Conservation (phyloP, 1,140 invertebrate genomes). For the Pogonomyrmex californicus region DNA sequence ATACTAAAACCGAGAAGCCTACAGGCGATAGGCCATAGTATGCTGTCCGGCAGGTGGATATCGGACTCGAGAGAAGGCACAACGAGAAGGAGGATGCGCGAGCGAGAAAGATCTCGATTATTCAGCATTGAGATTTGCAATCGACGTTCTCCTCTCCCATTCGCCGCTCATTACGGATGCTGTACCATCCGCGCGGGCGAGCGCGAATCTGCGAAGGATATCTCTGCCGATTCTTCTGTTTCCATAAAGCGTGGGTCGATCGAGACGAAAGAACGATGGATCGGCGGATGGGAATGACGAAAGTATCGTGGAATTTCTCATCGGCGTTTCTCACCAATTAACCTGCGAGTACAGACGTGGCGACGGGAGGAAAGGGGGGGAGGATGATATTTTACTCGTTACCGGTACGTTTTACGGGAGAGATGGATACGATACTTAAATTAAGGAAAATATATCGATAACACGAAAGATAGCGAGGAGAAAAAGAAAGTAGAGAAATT, state of each 20-base stretch:
- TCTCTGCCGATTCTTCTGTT: conserved; percentile 19
- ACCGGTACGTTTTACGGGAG: conserved; percentile 1
- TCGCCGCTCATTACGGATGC: conserved; percentile 78
- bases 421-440: conserved; percentile 21
- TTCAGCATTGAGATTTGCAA: conserved; percentile 81
- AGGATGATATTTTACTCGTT: conserved; percentile 55
- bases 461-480: background rate
- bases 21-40: conserved; percentile 67
- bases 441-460: conserved; percentile 7
- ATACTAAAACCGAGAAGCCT: conserved; percentile 71
- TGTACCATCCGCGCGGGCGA: conserved; percentile 64
- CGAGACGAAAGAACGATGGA: conserved; percentile 16
- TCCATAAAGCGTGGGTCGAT: conserved; percentile 48
- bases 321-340: conserved; percentile 65
- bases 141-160: conserved; percentile 79
- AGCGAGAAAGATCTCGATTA: conserved; percentile 77
- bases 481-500: background rate
- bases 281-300: conserved; percentile 26
- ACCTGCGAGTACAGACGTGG: conserved; percentile 10
- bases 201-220: conserved; percentile 49
- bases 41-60: conserved; percentile 70
- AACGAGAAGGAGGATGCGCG: conserved; percentile 46
- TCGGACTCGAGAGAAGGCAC: conserved; percentile 50
- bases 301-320: conserved; percentile 32
- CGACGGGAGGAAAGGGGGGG: background rate